Evolutionary conservation across 2,113 vertebrate species (phyloP).

Genomic region (Myiagra hebetior): DNA sequence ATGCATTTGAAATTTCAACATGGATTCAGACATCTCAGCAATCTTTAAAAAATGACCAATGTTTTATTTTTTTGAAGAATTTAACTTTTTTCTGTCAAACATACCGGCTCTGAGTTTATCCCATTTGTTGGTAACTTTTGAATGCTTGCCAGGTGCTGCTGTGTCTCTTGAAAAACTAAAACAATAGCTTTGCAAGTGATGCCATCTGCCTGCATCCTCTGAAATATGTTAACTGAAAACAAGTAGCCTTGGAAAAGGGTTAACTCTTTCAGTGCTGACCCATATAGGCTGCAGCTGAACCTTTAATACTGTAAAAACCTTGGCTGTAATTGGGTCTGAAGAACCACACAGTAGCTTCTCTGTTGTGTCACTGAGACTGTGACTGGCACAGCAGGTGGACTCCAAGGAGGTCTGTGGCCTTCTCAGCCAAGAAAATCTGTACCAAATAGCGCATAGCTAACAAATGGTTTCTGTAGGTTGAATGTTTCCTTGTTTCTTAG

Average conservation of each 20-base stretch:
- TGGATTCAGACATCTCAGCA: background rate
- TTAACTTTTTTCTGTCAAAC: background rate
- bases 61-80: background rate
- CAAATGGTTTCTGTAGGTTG: background rate
- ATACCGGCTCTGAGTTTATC: background rate
- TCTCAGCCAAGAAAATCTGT: background rate
- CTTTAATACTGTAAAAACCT: background rate
- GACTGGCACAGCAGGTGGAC: background rate
- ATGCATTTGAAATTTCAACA: background rate
- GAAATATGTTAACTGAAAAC: background rate
- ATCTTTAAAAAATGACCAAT: background rate
- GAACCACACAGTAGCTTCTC: background rate
- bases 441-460: background rate
- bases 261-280: background rate
- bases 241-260: background rate
- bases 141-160: background rate
- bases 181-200: conserved; percentile 14
- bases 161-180: background rate
- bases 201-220: conserved; percentile 3
- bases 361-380: accelerated
- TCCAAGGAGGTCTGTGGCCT: background rate
- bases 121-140: background rate
- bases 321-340: background rate
- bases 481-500: background rate
- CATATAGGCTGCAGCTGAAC: background rate